A percentile compares a stretch with the other conserved stretches of the same genome.
phyloP scores from a whole-genome alignment of 2,113 vertebrate genomes.

The Mormyrus lacerda region DNA sequence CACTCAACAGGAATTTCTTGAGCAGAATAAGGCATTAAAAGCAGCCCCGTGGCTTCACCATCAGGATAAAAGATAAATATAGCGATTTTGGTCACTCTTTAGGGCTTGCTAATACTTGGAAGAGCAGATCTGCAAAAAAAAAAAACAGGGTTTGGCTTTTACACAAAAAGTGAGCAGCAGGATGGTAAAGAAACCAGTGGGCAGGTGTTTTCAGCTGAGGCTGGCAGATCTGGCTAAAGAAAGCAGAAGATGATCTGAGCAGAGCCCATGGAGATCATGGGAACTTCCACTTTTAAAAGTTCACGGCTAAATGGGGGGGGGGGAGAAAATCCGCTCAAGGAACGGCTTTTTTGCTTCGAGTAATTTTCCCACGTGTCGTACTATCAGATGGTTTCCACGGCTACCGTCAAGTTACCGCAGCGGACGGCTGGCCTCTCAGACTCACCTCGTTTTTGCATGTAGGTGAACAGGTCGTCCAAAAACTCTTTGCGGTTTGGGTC shows the following conservation, averaged over 20 bases:
- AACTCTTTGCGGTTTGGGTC: conserved; percentile 93
- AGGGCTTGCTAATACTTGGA: not conserved
- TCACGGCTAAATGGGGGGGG: not conserved
- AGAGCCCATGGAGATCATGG: not conserved
- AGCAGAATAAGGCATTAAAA: not conserved
- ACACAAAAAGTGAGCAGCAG: not conserved
- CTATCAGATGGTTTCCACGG: not conserved
- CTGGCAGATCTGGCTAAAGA: not conserved
- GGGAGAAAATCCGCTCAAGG: not conserved
- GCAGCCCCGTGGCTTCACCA: not conserved
- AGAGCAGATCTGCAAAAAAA: not conserved
- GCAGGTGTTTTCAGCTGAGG: not conserved
- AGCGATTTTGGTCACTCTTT: not conserved
- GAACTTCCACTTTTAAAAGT: not conserved
- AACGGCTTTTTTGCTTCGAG: not conserved
- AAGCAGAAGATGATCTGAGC: not conserved
- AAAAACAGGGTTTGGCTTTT: not conserved
- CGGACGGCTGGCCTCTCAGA: not conserved
- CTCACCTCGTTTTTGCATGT: conserved; percentile 96
- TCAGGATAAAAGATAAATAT: not conserved
- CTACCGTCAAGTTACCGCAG: not conserved
- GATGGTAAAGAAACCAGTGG: not conserved
- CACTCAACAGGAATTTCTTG: not conserved
- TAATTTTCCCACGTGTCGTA: not conserved
- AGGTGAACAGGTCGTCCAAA: conserved; percentile 92